These are phyloP conservation scores for Cuculus canorus DNA, from an alignment of 2,797 vertebrate genomes.

Conservation along the genomic window DNA sequence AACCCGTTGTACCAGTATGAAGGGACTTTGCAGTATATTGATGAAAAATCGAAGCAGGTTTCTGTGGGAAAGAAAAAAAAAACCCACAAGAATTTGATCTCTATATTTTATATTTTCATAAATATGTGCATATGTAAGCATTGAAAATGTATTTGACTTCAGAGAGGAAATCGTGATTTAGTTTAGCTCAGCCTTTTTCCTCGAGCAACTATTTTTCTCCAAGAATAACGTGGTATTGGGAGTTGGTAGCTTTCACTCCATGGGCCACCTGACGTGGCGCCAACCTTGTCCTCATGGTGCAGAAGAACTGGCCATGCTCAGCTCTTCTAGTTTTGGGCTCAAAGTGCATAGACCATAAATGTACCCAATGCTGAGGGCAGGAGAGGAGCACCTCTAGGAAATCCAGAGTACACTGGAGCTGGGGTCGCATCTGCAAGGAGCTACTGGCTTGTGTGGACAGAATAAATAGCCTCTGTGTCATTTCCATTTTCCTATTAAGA, in stretches of 20 bases:
- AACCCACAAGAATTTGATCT: not conserved
- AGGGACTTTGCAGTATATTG: not conserved
- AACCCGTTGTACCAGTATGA: slow-evolving; percentile 35
- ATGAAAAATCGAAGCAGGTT: not conserved
- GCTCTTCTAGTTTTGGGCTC: not conserved
- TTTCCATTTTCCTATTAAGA: not conserved
- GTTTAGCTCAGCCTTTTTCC: not conserved
- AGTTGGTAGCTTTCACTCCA: not conserved
- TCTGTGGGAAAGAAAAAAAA: not conserved
- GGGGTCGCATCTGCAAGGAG: too few relatives aligned
- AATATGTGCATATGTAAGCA: fast-evolving
- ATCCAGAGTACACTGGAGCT: not conserved
- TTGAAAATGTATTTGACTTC: not conserved
- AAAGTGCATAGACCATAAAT: fast-evolving
- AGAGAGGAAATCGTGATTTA: not conserved
- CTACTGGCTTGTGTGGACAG: not conserved
- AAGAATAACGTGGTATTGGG: not conserved
- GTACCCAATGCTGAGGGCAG: not conserved
- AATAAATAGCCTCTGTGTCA: not conserved
- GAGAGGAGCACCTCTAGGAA: not conserved
- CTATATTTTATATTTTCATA: not conserved
- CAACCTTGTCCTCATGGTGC: fast-evolving
- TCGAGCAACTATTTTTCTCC: not conserved
- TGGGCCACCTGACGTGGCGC: not conserved
- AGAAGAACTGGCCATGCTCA: not conserved